phyloP scores from a whole-genome alignment of 2,113 vertebrate genomes.

The Sphyrna mokarran region DNA sequence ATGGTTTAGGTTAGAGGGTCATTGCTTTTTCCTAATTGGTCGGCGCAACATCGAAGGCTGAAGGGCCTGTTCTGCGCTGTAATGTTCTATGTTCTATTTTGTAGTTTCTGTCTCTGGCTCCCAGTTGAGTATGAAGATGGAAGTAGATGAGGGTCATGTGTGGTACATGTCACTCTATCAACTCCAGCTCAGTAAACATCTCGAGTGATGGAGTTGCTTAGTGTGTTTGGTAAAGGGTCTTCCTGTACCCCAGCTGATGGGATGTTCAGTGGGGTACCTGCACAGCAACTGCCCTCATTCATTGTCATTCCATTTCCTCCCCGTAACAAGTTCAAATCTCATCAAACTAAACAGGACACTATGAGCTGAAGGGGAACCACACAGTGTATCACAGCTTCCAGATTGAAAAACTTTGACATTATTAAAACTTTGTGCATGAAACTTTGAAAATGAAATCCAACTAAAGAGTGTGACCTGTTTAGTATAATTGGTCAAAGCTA shows the following conservation, averaged over 20 bases:
- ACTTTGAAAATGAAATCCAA: neutral
- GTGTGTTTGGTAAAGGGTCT: neutral
- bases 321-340: neutral
- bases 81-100: too few relatives aligned
- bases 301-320: too few relatives aligned
- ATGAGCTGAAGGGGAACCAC: neutral
- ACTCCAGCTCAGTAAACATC: neutral
- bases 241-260: neutral
- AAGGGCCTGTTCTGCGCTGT: too few relatives aligned
- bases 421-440: neutral
- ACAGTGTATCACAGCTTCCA: neutral
- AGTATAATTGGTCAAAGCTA: neutral
- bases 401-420: neutral
- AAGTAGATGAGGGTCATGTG: neutral
- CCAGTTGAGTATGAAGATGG: too few relatives aligned
- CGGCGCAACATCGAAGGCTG: too few relatives aligned
- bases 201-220: neutral
- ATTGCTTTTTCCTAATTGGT: too few relatives aligned
- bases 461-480: neutral
- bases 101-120: neutral
- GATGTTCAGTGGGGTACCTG: neutral
- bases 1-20: too few relatives aligned
- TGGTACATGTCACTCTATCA: too few relatives aligned
- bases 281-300: too few relatives aligned
- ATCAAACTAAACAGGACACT: neutral